Evolutionary conservation across 1,140 invertebrate genomes (phyloP).

Genomic region (Leptinotarsa undecemlineata): DNA sequence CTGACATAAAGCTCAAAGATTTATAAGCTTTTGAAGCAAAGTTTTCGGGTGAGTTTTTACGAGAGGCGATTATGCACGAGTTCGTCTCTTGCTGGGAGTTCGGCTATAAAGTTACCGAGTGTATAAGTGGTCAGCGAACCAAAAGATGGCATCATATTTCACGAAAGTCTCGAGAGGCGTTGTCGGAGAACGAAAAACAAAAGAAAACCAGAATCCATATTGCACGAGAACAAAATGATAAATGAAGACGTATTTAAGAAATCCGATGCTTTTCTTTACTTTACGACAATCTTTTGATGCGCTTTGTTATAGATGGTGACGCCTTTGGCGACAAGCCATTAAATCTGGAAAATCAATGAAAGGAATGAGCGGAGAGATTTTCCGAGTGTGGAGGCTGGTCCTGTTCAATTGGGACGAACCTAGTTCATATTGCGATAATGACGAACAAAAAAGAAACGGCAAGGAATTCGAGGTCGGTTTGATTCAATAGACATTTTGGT

Average conservation of each 20-base stretch:
- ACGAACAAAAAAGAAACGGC: background rate
- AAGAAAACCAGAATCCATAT: slow-evolving; percentile 14
- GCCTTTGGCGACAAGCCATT: slow-evolving; percentile 16
- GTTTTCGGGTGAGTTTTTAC: slow-evolving; percentile 19
- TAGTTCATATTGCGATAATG: background rate
- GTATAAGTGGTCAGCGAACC: slow-evolving; percentile 25
- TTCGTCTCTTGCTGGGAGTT: background rate
- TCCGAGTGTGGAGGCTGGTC: background rate
- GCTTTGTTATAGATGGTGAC: slow-evolving; percentile 9
- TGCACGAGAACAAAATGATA: slow-evolving; percentile 17
- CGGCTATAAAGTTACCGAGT: slow-evolving; percentile 21
- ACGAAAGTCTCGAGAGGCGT: slow-evolving; percentile 17
- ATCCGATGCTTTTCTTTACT: slow-evolving; percentile 17
- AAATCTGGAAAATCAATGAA: slow-evolving; percentile 17
- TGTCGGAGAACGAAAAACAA: slow-evolving; percentile 15
- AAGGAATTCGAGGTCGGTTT: background rate
- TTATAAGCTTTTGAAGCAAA: slow-evolving; percentile 15
- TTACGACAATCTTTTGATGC: slow-evolving; percentile 14
- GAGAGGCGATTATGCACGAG: slow-evolving; percentile 20
- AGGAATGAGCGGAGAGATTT: background rate
- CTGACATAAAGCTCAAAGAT: slow-evolving; percentile 7
- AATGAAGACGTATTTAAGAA: slow-evolving; percentile 23
- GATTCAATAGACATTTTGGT: background rate
- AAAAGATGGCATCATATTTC: slow-evolving; percentile 21
- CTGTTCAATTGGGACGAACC: background rate